These are phyloP conservation scores for Ophion ellenae DNA, from an alignment of 2,888 invertebrate species.

Conservation along the genomic window DNA sequence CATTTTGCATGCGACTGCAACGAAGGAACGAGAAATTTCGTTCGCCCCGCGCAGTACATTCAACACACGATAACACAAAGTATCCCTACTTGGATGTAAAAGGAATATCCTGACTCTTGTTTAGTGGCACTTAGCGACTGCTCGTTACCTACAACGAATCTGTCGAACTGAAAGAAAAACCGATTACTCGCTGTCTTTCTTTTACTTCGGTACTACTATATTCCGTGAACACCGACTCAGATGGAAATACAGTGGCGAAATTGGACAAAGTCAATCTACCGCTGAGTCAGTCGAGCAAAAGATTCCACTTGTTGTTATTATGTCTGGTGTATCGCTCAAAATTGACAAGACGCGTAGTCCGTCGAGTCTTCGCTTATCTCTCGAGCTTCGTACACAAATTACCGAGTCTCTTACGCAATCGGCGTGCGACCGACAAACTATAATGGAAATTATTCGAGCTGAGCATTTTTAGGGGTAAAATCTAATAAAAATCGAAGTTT, in stretches of 20 bases:
- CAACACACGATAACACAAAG: background rate
- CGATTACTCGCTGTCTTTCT: background rate
- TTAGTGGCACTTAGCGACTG: constrained; percentile 19
- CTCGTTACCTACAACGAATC: background rate
- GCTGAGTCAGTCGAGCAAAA: constrained; percentile 22
- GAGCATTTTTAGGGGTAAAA: background rate
- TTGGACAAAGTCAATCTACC: background rate
- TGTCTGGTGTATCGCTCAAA: constrained; percentile 40
- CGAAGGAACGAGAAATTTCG: background rate
- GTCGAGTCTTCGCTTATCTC: constrained; percentile 63
- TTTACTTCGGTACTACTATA: background rate
- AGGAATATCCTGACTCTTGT: constrained; percentile 29
- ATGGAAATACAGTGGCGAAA: constrained; percentile 2
- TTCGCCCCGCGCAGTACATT: constrained; percentile 9
- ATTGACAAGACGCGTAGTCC: constrained; percentile 29
- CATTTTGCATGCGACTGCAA: constrained; percentile 48
- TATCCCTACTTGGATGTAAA: constrained; percentile 8
- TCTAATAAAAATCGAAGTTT: background rate
- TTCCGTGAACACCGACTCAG: background rate
- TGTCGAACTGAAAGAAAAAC: constrained; percentile 2
- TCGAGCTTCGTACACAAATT: constrained; percentile 62
- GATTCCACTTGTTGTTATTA: constrained; percentile 26
- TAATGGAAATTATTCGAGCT: background rate
- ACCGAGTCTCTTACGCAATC: constrained; percentile 28
- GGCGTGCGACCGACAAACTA: background rate